phyloP scores from a whole-genome alignment of 2,797 vertebrate genomes.

The Parauchenoglanis punctatus region DNA sequence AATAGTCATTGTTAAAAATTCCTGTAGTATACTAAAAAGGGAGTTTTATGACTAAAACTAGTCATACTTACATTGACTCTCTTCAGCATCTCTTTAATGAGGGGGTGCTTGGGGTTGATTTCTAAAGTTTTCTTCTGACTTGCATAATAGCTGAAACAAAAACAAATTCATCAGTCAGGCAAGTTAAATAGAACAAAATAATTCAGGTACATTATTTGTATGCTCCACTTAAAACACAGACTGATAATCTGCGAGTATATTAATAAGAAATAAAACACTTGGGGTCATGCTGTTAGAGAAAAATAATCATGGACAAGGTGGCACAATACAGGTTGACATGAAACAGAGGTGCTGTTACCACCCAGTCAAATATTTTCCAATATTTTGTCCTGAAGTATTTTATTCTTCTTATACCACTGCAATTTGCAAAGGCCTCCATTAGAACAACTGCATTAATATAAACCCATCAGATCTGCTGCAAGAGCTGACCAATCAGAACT shows the following conservation, averaged over 20 bases:
- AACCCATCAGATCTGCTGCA: background rate
- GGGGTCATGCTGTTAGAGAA: background rate
- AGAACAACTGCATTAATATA: background rate
- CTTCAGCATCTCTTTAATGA: slow-evolving; percentile 93
- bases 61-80: slow-evolving; percentile 81
- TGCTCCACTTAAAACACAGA: background rate
- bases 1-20: background rate
- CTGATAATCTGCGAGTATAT: background rate
- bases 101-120: slow-evolving; percentile 95
- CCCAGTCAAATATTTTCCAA: background rate
- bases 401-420: background rate
- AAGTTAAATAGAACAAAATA: background rate
- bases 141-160: slow-evolving; percentile 86
- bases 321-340: background rate
- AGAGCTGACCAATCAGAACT: background rate
- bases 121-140: slow-evolving; percentile 99
- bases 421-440: background rate
- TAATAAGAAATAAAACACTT: background rate
- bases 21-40: background rate
- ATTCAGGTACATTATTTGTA: too few relatives aligned
- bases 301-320: background rate
- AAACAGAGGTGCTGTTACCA: too few relatives aligned
- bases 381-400: background rate
- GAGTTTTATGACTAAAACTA: background rate
- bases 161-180: background rate